These are phyloP conservation scores for Meloidogyne hapla DNA, from an alignment of 1,140 invertebrate genomes.

Conservation along the genomic window DNA sequence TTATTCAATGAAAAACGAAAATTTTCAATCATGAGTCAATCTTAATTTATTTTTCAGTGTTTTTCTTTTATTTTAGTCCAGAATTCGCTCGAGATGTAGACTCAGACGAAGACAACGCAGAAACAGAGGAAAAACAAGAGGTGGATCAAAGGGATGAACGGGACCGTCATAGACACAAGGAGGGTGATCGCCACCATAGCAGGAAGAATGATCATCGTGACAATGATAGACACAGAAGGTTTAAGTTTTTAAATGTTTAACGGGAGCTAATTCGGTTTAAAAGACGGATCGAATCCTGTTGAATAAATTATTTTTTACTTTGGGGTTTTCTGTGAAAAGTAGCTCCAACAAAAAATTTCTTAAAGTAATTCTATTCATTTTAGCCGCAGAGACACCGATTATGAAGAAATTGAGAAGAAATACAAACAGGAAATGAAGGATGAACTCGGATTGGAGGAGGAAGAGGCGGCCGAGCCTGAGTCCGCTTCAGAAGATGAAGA, in stretches of 20 bases:
- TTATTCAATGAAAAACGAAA: not conserved
- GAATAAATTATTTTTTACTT: constrained; percentile 14
- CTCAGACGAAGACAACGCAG: constrained; percentile 69
- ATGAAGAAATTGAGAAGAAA: constrained; percentile 22
- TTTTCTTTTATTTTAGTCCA: constrained; percentile 28
- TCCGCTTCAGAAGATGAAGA: constrained; percentile 41
- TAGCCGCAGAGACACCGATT: constrained; percentile 11
- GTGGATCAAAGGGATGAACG: constrained; percentile 8
- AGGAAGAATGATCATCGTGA: constrained; percentile 16
- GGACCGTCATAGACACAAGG: not conserved
- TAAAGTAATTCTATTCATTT: not conserved
- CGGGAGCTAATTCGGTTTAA: not conserved
- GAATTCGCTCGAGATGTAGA: constrained; percentile 63
- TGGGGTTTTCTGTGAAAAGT: too few species aligned
- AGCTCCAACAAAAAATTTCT: not conserved
- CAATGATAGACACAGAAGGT: constrained; percentile 5
- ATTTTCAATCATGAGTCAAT: not conserved
- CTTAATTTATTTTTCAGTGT: not conserved
- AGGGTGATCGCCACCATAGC: constrained; percentile 11
- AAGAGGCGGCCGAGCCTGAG: constrained; percentile 13
- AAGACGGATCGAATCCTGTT: not conserved
- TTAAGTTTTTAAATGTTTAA: not conserved
- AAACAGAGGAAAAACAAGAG: constrained; percentile 38
- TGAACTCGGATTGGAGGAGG: constrained; percentile 14
- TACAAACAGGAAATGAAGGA: constrained; percentile 12